Percentiles rank a stretch among this genome's conserved stretches.
These are phyloP conservation scores for Donacobius atricapilla DNA, from an alignment of 2,113 vertebrate species.

Conservation along the genomic window DNA sequence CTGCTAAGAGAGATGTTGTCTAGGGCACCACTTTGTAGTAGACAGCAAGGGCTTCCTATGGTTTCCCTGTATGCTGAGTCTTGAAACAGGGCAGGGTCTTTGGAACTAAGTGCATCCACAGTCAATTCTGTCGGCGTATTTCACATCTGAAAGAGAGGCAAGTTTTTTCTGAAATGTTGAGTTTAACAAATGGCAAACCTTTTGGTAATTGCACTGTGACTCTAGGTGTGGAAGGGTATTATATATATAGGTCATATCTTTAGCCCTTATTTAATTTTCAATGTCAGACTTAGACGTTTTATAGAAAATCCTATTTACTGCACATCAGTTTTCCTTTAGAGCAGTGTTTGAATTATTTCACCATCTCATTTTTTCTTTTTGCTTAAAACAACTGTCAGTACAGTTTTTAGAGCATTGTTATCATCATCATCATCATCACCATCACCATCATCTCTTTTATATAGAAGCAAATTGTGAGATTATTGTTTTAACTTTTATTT, in stretches of 20 bases:
- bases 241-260: not conserved
- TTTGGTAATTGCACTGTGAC: not conserved
- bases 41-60: not conserved
- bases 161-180: not conserved
- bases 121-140: not conserved
- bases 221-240: not conserved
- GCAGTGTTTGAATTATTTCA: not conserved
- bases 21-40: not conserved
- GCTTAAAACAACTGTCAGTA: not conserved
- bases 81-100: not conserved
- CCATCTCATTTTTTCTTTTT: not conserved
- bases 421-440: not conserved
- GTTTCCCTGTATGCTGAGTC: not conserved
- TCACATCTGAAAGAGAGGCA: not conserved
- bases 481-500: not conserved
- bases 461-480: not conserved
- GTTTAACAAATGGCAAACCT: not conserved
- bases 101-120: not conserved
- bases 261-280: not conserved
- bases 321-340: not conserved
- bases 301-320: not conserved
- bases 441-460: not conserved
- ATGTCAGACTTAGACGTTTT: not conserved
- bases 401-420: not conserved
- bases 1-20: not conserved